Conservation (phyloP, 2,888 invertebrate genomes). For the Euproctis similis region DNA sequence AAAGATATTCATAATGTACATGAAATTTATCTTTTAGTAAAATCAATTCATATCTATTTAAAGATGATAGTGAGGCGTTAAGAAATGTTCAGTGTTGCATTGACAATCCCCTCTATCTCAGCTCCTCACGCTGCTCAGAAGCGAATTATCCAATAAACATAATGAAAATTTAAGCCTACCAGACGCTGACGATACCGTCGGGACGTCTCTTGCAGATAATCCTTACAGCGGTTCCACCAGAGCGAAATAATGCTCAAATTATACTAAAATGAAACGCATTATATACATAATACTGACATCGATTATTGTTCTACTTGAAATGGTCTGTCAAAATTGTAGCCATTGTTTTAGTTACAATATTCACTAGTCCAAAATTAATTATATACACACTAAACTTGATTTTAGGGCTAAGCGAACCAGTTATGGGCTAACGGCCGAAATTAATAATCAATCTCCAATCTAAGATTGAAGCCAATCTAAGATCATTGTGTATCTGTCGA, state of each 20-base stretch:
- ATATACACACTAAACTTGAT: too few relatives aligned
- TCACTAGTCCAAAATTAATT: too few relatives aligned
- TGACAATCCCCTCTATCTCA: slow-evolving; percentile 67
- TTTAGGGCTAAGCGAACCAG: too few relatives aligned
- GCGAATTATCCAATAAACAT: slow-evolving; percentile 74
- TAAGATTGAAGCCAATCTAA: too few relatives aligned
- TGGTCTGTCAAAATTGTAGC: background rate
- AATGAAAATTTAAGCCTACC: slow-evolving; percentile 74
- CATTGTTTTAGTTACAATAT: too few relatives aligned
- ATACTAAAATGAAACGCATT: slow-evolving; percentile 32
- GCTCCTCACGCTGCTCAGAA: slow-evolving; percentile 55
- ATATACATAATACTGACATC: slow-evolving; percentile 21
- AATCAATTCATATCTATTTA: too few relatives aligned
- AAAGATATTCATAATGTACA: too few relatives aligned
- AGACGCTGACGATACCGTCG: slow-evolving; percentile 48
- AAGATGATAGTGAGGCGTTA: slow-evolving; percentile 35
- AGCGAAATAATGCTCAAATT: slow-evolving; percentile 51
- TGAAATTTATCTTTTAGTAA: too few relatives aligned
- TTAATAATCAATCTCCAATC: too few relatives aligned
- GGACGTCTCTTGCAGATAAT: slow-evolving; percentile 66
- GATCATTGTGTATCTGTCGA: too few relatives aligned
- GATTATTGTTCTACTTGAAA: background rate
- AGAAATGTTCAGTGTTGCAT: slow-evolving; percentile 70
- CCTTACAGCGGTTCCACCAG: slow-evolving; percentile 43
- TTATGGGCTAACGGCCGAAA: too few relatives aligned